Evolutionary conservation across 2,888 invertebrate genomes (phyloP).

Genomic region (Sesia apiformis): DNA sequence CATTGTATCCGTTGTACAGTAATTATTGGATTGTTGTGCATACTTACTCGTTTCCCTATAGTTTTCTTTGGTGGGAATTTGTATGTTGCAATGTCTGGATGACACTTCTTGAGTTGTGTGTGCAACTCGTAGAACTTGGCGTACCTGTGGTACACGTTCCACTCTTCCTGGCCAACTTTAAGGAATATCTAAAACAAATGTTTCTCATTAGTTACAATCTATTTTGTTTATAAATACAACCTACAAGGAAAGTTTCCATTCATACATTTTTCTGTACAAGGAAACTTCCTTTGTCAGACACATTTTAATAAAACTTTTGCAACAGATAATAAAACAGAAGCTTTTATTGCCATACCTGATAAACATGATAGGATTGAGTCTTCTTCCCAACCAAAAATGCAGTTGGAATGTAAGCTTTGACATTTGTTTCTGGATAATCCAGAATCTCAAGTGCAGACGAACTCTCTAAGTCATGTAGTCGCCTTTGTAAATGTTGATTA

Average conservation of each 20-base stretch:
- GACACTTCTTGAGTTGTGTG: conserved; percentile 86
- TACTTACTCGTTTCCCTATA: conserved; percentile 88
- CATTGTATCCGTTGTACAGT: too few relatives aligned
- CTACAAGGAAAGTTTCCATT: too few relatives aligned
- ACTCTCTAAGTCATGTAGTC: conserved; percentile 72
- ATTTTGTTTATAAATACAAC: too few relatives aligned
- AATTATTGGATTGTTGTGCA: too few relatives aligned
- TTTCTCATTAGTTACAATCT: too few relatives aligned
- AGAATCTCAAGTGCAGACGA: conserved; percentile 47
- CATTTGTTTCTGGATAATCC: conserved; percentile 66
- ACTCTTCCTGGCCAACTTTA: conserved; percentile 90
- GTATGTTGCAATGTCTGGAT: conserved; percentile 84
- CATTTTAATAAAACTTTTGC: neutral
- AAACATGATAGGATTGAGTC: conserved; percentile 89
- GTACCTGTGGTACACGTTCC: conserved; percentile 96
- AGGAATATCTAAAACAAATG: conserved; percentile 78
- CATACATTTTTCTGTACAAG: too few relatives aligned
- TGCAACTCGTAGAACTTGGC: conserved; percentile 93
- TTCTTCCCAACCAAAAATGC: conserved; percentile 80
- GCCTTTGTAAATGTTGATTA: conserved; percentile 85
- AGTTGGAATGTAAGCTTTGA: conserved; percentile 91
- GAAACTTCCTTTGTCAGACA: neutral
- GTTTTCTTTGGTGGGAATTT: conserved; percentile 97
- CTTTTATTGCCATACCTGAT: conserved; percentile 78
- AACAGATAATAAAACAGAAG: neutral